Percentiles rank a stretch among this genome's conserved stretches.
Conservation (phyloP, 1,140 invertebrate genomes). For the Sinella curviseta region DNA sequence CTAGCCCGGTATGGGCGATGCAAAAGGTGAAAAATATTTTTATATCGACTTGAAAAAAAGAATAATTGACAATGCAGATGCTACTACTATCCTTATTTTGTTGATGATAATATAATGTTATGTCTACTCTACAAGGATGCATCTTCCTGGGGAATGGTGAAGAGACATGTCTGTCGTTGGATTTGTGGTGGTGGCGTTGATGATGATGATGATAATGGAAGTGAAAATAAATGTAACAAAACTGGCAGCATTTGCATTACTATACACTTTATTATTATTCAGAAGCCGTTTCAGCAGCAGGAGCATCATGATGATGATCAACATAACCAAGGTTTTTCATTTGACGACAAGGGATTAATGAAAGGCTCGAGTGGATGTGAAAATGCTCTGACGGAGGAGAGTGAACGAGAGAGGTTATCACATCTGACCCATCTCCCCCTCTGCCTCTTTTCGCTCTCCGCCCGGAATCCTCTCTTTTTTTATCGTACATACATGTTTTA, state of each 20-base stretch:
- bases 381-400: not conserved
- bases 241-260: not conserved
- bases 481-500: no score
- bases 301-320: no score
- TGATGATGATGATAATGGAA: no score
- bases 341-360: constrained; percentile 26
- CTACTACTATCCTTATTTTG: not conserved
- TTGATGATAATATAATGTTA: not conserved
- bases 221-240: not conserved
- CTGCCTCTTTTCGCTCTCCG: not conserved
- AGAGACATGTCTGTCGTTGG: no score
- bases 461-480: not conserved
- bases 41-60: no score
- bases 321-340: constrained; percentile 4
- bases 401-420: constrained; percentile 5
- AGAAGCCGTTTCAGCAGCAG: constrained; percentile 8
- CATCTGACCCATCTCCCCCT: constrained; percentile 21
- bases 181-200: no score
- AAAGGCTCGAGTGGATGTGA: constrained; percentile 5
- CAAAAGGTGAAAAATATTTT: no score
- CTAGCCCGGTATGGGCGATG: no score
- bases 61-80: not conserved
- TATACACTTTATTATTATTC: constrained; percentile 4
- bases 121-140: not conserved
- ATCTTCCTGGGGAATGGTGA: no score